Evolutionary conservation across 2,797 vertebrate genomes (phyloP).

Genomic region (Neopelma chrysocephalum): DNA sequence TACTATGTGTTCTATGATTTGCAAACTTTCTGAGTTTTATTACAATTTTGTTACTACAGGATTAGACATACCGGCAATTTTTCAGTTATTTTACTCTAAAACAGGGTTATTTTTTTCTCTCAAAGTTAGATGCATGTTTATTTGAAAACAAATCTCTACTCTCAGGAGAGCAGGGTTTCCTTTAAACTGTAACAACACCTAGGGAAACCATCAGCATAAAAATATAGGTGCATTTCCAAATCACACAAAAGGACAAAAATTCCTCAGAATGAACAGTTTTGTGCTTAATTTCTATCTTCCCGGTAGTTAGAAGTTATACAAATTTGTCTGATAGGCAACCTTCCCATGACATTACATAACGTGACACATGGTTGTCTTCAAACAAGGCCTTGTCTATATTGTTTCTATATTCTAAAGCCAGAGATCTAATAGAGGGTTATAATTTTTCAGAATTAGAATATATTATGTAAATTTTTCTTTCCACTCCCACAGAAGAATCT

Average conservation of each 20-base stretch:
- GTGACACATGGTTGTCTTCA: background rate
- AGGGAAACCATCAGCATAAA: background rate
- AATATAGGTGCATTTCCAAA: background rate
- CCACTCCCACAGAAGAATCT: conserved; percentile 32
- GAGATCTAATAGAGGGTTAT: background rate
- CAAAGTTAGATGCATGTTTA: background rate
- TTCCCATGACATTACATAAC: conserved; percentile 21
- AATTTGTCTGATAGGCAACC: conserved; percentile 28
- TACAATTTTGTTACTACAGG: background rate
- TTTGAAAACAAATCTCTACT: background rate
- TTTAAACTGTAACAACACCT: background rate
- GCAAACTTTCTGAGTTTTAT: background rate
- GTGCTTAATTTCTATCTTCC: background rate
- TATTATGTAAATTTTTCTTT: conserved; percentile 63
- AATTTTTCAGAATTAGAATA: conserved; percentile 65
- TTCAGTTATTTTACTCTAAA: background rate
- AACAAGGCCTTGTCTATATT: conserved; percentile 21
- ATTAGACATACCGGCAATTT: background rate
- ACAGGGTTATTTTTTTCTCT: background rate
- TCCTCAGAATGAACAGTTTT: background rate
- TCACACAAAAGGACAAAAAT: background rate
- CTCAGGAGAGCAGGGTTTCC: background rate
- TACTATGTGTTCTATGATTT: background rate
- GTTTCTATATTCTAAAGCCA: conserved; percentile 20
- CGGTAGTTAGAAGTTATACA: background rate